Base-by-base conservation (phyloP, 2,888 invertebrate species). In the Sturmia bella region DNA sequence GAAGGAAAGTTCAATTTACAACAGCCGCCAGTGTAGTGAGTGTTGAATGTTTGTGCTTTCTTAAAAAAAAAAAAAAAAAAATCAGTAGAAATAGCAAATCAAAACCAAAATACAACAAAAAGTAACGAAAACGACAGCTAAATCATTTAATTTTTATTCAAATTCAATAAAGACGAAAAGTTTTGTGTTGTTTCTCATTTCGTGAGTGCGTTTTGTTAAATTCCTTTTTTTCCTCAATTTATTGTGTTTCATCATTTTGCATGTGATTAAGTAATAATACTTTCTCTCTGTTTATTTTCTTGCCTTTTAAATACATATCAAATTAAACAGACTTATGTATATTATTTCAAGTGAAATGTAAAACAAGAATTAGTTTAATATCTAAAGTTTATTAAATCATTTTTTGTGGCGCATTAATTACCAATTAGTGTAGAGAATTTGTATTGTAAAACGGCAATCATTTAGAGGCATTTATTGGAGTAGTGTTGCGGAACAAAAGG, bases 21-120 rank as follows among this genome's bases (percentile, higher is more conserved):
- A 72, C 87, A 87, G 87, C 87, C 86, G 83, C 88, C 87, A 87
- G 87, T 86, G 88, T 83, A 80, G 88, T 88, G 88, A 86, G 88
- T 88, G 88, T 87, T 86, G 86, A 77, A 84, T 74, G 84, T 57
- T 43, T 78, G 74, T 85, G 73, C 84, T 85, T 85, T 86, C 84
- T 81, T 80, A 9, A 12, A 15, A 59, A 66, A 54, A 19, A 27
- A 27, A 79, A 9, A 12, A 15, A 59, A 66, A 54, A 19, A 27
- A 27, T 32, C 21, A 7, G 13, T 19, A 21, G 19, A 32, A 17
- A 32, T 32, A 9, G 21, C 21, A 52, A 80, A 69, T 11, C 59
- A 63, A 43, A 72, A 12, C 1, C 52, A 52, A 59, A 50, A 39
- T 15, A 17, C 50, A 39, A 21, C 3, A 50, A 37, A 12, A 56